phyloP scores from a whole-genome alignment of 1,140 invertebrate genomes.

The Zaprionus camerounensis region DNA sequence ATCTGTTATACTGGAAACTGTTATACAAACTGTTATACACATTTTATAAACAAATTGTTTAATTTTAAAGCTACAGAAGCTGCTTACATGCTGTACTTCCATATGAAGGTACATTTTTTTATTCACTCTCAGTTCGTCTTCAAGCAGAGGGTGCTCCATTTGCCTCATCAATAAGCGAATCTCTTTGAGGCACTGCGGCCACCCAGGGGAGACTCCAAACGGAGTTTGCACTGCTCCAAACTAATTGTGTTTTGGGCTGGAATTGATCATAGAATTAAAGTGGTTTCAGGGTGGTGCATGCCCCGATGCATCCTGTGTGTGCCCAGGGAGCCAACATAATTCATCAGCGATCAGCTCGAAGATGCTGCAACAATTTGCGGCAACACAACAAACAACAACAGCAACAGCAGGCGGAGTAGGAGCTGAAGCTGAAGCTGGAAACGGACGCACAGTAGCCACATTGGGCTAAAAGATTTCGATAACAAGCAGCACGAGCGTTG shows the following conservation, averaged over 20 bases:
- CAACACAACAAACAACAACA: conserved; percentile 30
- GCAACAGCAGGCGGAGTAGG: not conserved
- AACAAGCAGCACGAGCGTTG: conserved; percentile 46
- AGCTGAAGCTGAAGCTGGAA: not conserved
- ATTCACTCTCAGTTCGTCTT: not conserved
- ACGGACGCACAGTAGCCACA: conserved; percentile 69
- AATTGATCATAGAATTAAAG: conserved; percentile 45
- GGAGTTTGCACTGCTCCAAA: not conserved
- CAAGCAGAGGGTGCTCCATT: not conserved
- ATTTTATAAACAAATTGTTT: too few species aligned
- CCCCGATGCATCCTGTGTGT: not conserved
- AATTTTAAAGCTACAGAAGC: too few species aligned
- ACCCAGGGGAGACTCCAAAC: conserved; percentile 17
- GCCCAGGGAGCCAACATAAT: conserved; percentile 20
- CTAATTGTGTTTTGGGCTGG: conserved; percentile 36
- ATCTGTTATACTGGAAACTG: too few species aligned
- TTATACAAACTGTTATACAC: too few species aligned
- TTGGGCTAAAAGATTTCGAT: conserved; percentile 77
- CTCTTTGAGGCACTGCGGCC: not conserved
- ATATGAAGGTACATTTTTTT: too few species aligned
- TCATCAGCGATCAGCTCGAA: conserved; percentile 32
- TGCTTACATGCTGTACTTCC: too few species aligned
- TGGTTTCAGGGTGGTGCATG: conserved; percentile 30
- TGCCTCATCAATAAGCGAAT: not conserved
- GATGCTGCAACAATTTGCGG: conserved; percentile 27